Evolutionary conservation across 2,888 invertebrate species (phyloP), one percentile per base, ranked within the genome.

Genomic region (Trichopria drosophilae): DNA sequence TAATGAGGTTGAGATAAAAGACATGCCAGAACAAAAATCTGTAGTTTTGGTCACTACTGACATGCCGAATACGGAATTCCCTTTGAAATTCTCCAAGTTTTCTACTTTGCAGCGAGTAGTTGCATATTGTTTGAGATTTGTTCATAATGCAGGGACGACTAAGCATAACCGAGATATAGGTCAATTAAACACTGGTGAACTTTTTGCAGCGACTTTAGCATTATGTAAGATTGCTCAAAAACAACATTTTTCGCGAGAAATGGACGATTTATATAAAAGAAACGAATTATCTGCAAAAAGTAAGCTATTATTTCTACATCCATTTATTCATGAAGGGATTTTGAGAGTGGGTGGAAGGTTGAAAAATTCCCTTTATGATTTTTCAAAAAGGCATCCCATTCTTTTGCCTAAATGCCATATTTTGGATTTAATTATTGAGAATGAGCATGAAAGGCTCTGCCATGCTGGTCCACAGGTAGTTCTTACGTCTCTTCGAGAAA

Each of bases 121-220:
- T 6, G 36, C 45, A 15, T 36, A 36, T 45, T 45, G 45, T 15
- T 13, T 18, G 13, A 10, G 36, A 12, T 45, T 44, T 16, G 24
- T 9, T 16, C 15, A 35, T 15, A 23, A 44, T 35, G 4, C 22
- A 22, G 24, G 26, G 2, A n/a, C n/a, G n/a, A n/a, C n/a, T n/a
- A n/a, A n/a, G n/a, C n/a, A n/a, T n/a, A n/a, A n/a, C n/a, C n/a
- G n/a, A n/a, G n/a, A n/a, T n/a, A n/a, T n/a, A n/a, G n/a, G n/a
- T n/a, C n/a, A n/a, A n/a, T n/a, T n/a, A n/a, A n/a, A n/a, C n/a
- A n/a, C n/a, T n/a, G n/a, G n/a, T n/a, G n/a, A n/a, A n/a, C n/a
- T n/a, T n/a, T n/a, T n/a, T n/a, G n/a, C n/a, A n/a, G n/a, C n/a
- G n/a, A n/a, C n/a, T n/a, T n/a, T n/a, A n/a, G n/a, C n/a, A n/a